These are phyloP conservation scores for Chrosomus eos DNA, from an alignment of 2,797 vertebrate species.

Conservation along the genomic window DNA sequence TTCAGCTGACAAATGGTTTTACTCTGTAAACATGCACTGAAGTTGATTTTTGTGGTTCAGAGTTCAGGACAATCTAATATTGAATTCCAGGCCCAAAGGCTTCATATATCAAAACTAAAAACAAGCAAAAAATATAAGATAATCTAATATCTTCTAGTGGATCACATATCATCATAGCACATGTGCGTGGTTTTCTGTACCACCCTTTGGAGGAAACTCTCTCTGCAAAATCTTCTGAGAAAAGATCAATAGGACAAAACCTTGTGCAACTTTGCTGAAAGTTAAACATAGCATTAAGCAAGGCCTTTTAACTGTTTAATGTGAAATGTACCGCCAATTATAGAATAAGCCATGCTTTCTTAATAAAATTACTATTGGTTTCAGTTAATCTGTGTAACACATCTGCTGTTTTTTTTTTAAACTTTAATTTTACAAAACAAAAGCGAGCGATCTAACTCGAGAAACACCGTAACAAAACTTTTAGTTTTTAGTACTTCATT, in stretches of 20 bases:
- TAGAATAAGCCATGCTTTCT: background rate
- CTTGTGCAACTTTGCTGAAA: background rate
- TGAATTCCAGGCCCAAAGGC: background rate
- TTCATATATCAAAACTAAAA: background rate
- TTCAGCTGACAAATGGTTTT: conserved; percentile 49
- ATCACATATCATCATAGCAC: conserved; percentile 2
- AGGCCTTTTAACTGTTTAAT: background rate
- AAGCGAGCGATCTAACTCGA: background rate
- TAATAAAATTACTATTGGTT: background rate
- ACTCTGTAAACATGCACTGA: conserved; percentile 17
- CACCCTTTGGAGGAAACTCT: background rate
- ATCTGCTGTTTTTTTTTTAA: no score
- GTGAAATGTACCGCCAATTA: background rate
- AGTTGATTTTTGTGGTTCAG: conserved; percentile 9
- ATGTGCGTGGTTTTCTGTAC: background rate
- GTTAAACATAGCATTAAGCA: background rate
- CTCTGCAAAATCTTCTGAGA: background rate
- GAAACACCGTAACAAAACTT: background rate
- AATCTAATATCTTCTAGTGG: background rate
- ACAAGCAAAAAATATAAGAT: background rate
- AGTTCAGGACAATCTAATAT: conserved; percentile 13
- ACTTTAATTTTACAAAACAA: background rate
- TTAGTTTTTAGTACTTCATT: no score
- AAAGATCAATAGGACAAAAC: background rate
- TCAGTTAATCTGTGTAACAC: background rate